Conservation (phyloP, 2,113 vertebrate species). For the Heterotis niloticus region DNA sequence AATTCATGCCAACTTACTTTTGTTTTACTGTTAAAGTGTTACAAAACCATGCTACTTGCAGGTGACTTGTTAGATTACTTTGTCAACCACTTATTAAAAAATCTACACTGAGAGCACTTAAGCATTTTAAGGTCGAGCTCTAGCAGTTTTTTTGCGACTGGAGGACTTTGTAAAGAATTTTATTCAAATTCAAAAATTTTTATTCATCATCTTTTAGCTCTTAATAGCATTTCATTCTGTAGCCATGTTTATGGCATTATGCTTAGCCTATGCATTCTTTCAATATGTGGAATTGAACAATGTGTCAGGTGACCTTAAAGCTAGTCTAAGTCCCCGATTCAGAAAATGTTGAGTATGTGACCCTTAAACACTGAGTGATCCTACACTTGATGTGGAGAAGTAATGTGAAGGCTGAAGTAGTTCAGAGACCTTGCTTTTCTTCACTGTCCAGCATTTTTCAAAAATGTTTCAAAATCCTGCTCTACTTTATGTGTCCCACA, state of each 20-base stretch:
- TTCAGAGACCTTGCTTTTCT: background rate
- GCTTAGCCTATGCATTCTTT: background rate
- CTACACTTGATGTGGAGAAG: background rate
- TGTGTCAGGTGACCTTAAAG: background rate
- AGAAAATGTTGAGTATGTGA: background rate
- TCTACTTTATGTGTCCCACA: background rate
- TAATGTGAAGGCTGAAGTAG: too few relatives aligned
- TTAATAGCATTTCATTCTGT: background rate
- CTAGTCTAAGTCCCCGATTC: background rate
- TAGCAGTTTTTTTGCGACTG: too few relatives aligned
- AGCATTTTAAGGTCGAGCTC: too few relatives aligned
- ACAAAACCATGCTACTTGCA: too few relatives aligned
- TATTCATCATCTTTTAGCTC: background rate
- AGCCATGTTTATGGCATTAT: constrained; percentile 29
- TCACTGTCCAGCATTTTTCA: background rate
- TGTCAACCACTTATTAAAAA: too few relatives aligned
- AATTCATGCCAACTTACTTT: too few relatives aligned
- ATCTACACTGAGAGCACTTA: too few relatives aligned
- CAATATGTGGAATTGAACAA: background rate
- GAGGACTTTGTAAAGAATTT: background rate
- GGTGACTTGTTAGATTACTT: too few relatives aligned
- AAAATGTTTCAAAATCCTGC: too few relatives aligned
- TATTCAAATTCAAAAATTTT: background rate
- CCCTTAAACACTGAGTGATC: background rate
- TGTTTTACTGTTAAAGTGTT: too few relatives aligned